These are phyloP conservation scores for Gerosis bhagava DNA, from an alignment of 2,888 invertebrate genomes.

Conservation along the genomic window DNA sequence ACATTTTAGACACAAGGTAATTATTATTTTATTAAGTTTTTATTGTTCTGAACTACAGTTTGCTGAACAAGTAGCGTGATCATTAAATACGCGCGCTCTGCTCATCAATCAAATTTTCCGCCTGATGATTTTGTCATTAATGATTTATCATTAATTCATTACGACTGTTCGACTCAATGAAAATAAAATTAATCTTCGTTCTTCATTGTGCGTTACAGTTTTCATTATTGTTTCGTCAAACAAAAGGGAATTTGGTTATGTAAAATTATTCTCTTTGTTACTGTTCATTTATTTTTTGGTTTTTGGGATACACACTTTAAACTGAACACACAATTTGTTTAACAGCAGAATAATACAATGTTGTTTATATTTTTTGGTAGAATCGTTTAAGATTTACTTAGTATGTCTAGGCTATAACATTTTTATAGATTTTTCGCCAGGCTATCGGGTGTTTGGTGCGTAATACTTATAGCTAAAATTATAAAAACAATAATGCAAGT, in stretches of 20 bases:
- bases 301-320: no score
- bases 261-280: constrained; percentile 1
- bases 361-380: no score
- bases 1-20: no score
- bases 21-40: background rate
- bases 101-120: constrained; percentile 36
- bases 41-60: constrained; percentile 14
- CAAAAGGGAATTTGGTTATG: constrained; percentile 8
- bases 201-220: constrained; percentile 12
- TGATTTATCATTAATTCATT: constrained; percentile 28
- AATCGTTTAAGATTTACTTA: no score
- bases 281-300: no score
- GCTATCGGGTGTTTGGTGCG: no score
- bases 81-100: constrained; percentile 29
- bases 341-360: no score
- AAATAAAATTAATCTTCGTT: constrained; percentile 18
- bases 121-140: constrained; percentile 34
- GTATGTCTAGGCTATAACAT: no score
- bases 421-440: no score
- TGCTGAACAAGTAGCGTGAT: constrained; percentile 27
- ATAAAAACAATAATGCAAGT: no score
- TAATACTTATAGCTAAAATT: no score
- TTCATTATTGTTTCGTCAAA: constrained; percentile 10
- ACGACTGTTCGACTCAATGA: constrained; percentile 11
- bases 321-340: no score